Base-by-base conservation (phyloP, 2,113 vertebrate species). In the Rana temporaria region DNA sequence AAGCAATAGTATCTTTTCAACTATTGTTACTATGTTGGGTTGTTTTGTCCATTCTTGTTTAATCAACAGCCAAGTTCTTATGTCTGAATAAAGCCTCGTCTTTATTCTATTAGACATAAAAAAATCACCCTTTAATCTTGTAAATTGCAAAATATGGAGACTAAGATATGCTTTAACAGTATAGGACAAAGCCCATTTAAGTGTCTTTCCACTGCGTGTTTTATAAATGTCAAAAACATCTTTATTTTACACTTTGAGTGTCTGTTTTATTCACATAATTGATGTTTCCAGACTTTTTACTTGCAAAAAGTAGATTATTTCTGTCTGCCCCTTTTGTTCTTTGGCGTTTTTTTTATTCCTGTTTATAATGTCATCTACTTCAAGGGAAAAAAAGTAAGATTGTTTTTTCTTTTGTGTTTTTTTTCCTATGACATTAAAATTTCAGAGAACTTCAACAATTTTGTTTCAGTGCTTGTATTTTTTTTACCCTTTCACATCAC, bases 361-460 rank as follows among this genome's bases (percentile, higher is more conserved):
- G 42, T 70, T 70, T 70, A 70, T 70, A 70, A 70, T 70, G 68
- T 70, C 68, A 70, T 70, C 68, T 70, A 53, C 42, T 24, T 53
- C 48, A 38, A 38, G 34, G 34, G 34, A 8, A 8, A 38, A 8
- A 12, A 8, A 70, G 53, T 24, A 60, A n/a, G 19, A 52, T 11
- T 17, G 6, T 42, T 52, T 12, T 42, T 52, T 53, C n/a, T n/a
- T n/a, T n/a, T n/a, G n/a, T n/a, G n/a, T n/a, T 52, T 14, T 53
- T 15, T 34, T 20, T 38, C 3, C 7, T 18, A 15, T 71, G 69
- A 71, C 69, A 71, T 71, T 71, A 16, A 71, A 22, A 70, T 52
- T 70, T 24, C 68, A 24, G 52, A 71, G 68, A 56, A 71, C n/a
- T 26, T 2, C 15, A 6, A 16, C 16, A 55, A 55, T 71, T 71